Base-by-base conservation (phyloP, 2,113 vertebrate genomes). In the Calonectris borealis region DNA sequence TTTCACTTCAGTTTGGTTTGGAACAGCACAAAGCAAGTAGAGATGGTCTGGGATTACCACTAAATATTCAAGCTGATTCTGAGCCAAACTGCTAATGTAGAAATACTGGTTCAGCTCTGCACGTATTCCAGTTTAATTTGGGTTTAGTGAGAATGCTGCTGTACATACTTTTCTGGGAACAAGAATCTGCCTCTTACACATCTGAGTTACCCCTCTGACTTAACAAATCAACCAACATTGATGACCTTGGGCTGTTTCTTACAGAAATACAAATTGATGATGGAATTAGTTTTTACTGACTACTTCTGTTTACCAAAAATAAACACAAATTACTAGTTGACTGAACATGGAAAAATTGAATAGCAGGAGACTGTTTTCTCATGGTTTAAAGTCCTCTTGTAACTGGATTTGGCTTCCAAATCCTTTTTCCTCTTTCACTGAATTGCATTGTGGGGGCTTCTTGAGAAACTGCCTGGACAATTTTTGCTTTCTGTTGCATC, bases 81-180 rank as follows among this genome's bases (percentile, higher is more conserved):
- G 65, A 95, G 94, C 88, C 93, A 92, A 38, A 82, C 51, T 91
- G 42, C 65, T 77, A 82, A 71, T 68, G 86, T 31, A 84, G 83
- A 89, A 96, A 84, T 82, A 86, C 65, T 95, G 65, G 72, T 94
- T 91, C 80, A 78, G 29, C 73, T 89, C 93, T 91, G 86, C 52
- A 64, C 0, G 1, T 52, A 54, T 52, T 91, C n/a, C 86, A 68
- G 51, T 69, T 92, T 66, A 22, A 75, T 64, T 78, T 78, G 48
- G 69, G 19, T 82, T 87, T 70, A 66, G 51, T 55, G 77, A 71
- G 65, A 78, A 72, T 54, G 51, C 66, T 90, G 7, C 36, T 2
- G 2, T 24, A 46, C 7, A 0, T 49, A 21, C 16, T 73, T 54
- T n/a, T 40, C 34, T 62, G 32, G 21, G 82, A 93, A 62, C 5